These are phyloP conservation scores for Okamejei kenojei DNA, from an alignment of 2,797 vertebrate genomes.

Conservation along the genomic window DNA sequence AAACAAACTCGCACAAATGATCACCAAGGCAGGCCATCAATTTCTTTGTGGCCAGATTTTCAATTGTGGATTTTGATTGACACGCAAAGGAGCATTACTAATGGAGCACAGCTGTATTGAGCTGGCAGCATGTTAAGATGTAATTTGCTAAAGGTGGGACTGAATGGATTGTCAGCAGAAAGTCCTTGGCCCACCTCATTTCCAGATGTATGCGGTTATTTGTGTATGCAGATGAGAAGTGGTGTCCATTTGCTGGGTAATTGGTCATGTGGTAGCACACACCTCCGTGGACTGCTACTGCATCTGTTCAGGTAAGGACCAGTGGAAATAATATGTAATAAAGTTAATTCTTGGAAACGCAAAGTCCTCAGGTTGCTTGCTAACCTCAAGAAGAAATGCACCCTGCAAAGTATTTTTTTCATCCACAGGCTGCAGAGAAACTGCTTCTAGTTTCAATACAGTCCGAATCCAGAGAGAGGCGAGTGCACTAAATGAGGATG, in stretches of 20 bases:
- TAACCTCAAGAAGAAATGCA: background rate
- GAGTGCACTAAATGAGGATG: background rate
- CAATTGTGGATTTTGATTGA: slow-evolving; percentile 34
- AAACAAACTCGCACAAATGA: slow-evolving; percentile 19
- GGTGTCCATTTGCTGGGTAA: slow-evolving; percentile 28
- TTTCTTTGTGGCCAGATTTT: slow-evolving; percentile 35
- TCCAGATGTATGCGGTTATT: slow-evolving; percentile 33
- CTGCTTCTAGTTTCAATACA: background rate
- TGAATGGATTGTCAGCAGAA: slow-evolving; percentile 19
- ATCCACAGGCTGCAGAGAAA: background rate
- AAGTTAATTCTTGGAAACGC: background rate
- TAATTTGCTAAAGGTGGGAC: slow-evolving; percentile 30
- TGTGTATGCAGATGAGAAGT: slow-evolving; percentile 24
- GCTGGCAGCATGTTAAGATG: slow-evolving; percentile 13
- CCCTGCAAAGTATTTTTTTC: background rate
- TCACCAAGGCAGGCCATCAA: slow-evolving; percentile 11
- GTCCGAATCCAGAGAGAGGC: background rate
- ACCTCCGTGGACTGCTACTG: slow-evolving; percentile 17
- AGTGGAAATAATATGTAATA: background rate
- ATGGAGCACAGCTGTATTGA: slow-evolving; percentile 35
- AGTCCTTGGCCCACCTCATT: slow-evolving; percentile 33
- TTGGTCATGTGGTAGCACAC: background rate
- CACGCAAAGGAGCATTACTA: slow-evolving; percentile 31
- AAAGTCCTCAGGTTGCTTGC: slow-evolving; percentile 11
- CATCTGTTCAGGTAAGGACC: slow-evolving; percentile 11